These are phyloP conservation scores for Syngnathus floridae DNA, from an alignment of 2,113 vertebrate genomes.

Conservation along the genomic window DNA sequence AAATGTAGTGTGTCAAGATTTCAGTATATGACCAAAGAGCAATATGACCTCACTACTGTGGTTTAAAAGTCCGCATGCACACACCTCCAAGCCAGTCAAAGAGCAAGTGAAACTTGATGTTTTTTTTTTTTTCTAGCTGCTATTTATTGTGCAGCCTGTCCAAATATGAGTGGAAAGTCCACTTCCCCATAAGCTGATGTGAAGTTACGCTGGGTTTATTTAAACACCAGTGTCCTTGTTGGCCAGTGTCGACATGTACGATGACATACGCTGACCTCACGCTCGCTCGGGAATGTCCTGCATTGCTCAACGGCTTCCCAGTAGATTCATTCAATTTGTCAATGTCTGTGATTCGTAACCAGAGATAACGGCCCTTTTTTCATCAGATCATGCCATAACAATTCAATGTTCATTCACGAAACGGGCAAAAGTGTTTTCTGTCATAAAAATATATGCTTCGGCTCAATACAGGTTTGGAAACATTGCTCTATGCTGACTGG, in stretches of 20 bases:
- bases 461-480: no score
- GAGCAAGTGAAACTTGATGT: constrained; percentile 44
- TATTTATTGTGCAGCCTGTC: constrained; percentile 26
- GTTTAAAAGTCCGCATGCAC: background rate
- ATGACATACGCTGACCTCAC: constrained; percentile 39
- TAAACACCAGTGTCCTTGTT: background rate
- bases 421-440: no score
- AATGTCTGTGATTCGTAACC: background rate
- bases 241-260: constrained; percentile 10
- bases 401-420: no score
- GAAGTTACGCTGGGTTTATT: constrained; percentile 5
- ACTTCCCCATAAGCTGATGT: constrained; percentile 39
- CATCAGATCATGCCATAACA: no score
- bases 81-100: constrained; percentile 8
- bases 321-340: constrained; percentile 2
- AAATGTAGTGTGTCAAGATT: no score
- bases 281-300: constrained; percentile 30
- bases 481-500: no score
- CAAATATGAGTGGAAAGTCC: constrained; percentile 24
- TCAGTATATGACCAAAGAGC: background rate
- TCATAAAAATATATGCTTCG: no score
- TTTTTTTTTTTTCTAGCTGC: constrained; percentile 32
- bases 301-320: constrained; percentile 33
- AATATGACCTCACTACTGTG: background rate
- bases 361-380: background rate